Percentiles rank a stretch among this genome's conserved stretches.
Conservation (phyloP, 2,888 invertebrate genomes). For the Megalurothrips usitatus region DNA sequence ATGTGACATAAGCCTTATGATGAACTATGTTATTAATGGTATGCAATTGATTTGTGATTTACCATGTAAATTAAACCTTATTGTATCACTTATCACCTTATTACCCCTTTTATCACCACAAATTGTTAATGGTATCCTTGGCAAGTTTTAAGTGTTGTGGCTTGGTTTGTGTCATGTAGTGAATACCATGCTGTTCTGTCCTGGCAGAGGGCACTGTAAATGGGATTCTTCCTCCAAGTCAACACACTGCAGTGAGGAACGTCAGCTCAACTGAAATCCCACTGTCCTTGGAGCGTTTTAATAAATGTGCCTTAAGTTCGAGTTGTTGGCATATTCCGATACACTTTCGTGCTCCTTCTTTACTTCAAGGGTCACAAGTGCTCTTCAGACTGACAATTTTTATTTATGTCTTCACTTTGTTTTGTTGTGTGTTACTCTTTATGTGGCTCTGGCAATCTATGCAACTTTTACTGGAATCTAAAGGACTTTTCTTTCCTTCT, state of each 20-base stretch:
- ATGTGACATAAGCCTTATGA: not conserved
- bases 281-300: not conserved
- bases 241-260: not conserved
- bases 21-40: not conserved
- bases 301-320: not conserved
- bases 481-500: not conserved
- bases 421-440: not conserved
- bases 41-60: conserved; percentile 6
- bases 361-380: not conserved
- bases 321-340: not conserved
- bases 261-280: conserved; percentile 9
- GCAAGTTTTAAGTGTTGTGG: not conserved
- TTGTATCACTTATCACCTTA: not conserved
- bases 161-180: not conserved
- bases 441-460: not conserved
- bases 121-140: not conserved
- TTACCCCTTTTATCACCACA: not conserved
- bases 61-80: not conserved
- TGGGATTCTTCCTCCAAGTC: not conserved
- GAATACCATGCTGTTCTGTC: not conserved
- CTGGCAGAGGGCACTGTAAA: not conserved
- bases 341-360: not conserved
- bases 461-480: not conserved
- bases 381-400: not conserved
- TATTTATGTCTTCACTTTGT: not conserved